These are phyloP conservation scores for Tiphia femorata DNA, from an alignment of 2,888 invertebrate species.

Conservation along the genomic window DNA sequence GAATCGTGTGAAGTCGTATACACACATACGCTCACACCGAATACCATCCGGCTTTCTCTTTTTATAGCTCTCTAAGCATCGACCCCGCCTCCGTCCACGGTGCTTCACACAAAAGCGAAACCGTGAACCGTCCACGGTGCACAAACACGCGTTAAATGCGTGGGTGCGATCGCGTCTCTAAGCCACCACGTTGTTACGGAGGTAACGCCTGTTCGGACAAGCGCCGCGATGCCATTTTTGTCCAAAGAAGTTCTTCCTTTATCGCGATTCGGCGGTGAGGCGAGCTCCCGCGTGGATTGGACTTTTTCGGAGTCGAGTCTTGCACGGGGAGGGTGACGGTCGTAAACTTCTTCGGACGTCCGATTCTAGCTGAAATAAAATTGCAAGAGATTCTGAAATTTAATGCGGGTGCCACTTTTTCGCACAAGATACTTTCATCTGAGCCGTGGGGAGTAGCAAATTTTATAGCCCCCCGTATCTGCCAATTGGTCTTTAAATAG, in stretches of 20 bases:
- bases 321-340: too few relatives aligned
- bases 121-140: constrained; percentile 18
- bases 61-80: constrained; percentile 59
- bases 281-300: too few relatives aligned
- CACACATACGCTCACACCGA: constrained; percentile 11
- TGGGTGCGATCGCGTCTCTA: constrained; percentile 24
- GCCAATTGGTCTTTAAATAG: too few relatives aligned
- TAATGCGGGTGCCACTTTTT: too few relatives aligned
- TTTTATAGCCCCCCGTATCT: too few relatives aligned
- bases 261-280: too few relatives aligned
- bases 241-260: neutral
- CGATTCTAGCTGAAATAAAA: too few relatives aligned
- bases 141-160: constrained; percentile 16
- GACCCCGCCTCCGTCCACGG: constrained; percentile 44
- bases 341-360: too few relatives aligned
- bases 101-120: constrained; percentile 25
- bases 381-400: too few relatives aligned
- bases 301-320: too few relatives aligned
- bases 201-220: constrained; percentile 19
- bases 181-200: neutral
- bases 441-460: too few relatives aligned
- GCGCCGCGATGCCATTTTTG: constrained; percentile 26
- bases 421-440: too few relatives aligned
- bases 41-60: constrained; percentile 57
- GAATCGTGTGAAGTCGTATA: neutral